phyloP scores from a whole-genome alignment of 2,113 vertebrate species.

The Jaculus jaculus region DNA sequence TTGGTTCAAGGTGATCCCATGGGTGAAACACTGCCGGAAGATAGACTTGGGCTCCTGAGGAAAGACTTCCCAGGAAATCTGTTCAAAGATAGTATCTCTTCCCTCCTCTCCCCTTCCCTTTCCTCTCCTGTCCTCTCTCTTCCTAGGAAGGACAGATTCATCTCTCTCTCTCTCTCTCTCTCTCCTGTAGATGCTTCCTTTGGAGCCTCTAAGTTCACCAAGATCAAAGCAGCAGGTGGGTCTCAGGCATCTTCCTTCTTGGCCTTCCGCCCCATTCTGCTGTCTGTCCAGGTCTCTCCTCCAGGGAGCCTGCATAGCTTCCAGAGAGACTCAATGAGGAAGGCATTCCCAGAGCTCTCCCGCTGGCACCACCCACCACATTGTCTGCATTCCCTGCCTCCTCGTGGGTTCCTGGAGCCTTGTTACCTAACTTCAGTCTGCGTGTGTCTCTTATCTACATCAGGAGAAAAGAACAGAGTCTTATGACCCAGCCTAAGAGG shows the following conservation, averaged over 20 bases:
- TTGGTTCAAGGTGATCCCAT: not conserved
- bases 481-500: slow-evolving; percentile 10
- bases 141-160: too few relatives aligned
- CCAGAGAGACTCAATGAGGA: slow-evolving; percentile 51
- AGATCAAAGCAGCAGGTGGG: not conserved
- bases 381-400: slow-evolving; percentile 74
- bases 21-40: not conserved
- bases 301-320: not conserved
- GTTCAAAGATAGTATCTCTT: not conserved
- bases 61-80: not conserved
- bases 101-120: not conserved
- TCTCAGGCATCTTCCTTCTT: not conserved
- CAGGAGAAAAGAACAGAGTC: not conserved
- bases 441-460: not conserved
- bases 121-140: not conserved
- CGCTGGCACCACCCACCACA: slow-evolving; percentile 66
- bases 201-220: not conserved
- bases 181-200: not conserved
- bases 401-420: not conserved
- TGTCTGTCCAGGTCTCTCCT: not conserved
- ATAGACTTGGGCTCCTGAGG: not conserved
- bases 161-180: not conserved
- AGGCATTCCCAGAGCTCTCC: slow-evolving; percentile 69
- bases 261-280: not conserved
- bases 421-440: not conserved